Conservation (phyloP, 2,113 vertebrate genomes). For the Protobothrops mucrosquamatus region DNA sequence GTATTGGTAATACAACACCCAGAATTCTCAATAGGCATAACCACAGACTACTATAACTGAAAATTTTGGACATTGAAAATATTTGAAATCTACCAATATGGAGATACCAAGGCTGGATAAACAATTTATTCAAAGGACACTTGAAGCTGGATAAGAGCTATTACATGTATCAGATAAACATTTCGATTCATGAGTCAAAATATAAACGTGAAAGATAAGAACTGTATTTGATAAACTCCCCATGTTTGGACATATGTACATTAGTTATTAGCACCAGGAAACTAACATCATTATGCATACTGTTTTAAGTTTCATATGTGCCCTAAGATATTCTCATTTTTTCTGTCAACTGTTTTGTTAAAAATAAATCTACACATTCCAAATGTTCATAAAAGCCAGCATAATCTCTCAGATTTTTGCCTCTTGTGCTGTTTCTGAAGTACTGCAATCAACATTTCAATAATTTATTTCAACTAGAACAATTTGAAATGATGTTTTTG, state of each 20-base stretch:
- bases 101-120: not conserved
- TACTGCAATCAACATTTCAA: not conserved
- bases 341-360: conserved; percentile 9
- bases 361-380: conserved; percentile 1
- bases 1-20: not conserved
- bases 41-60: not conserved
- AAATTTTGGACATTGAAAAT: not conserved
- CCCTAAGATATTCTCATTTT: not conserved
- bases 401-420: too few relatives aligned
- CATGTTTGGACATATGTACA: not conserved
- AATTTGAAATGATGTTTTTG: not conserved
- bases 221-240: not conserved
- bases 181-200: not conserved
- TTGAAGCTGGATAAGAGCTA: not conserved
- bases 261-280: not conserved
- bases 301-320: not conserved
- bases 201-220: not conserved
- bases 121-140: not conserved
- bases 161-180: not conserved
- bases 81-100: not conserved
- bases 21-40: not conserved
- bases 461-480: not conserved
- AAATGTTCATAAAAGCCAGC: not conserved
- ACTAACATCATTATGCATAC: not conserved
- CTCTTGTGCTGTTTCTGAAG: not conserved